Evolutionary conservation across 2,113 vertebrate genomes (phyloP), one percentile per base, ranked within the genome.

Genomic region (Guaruba guarouba): DNA sequence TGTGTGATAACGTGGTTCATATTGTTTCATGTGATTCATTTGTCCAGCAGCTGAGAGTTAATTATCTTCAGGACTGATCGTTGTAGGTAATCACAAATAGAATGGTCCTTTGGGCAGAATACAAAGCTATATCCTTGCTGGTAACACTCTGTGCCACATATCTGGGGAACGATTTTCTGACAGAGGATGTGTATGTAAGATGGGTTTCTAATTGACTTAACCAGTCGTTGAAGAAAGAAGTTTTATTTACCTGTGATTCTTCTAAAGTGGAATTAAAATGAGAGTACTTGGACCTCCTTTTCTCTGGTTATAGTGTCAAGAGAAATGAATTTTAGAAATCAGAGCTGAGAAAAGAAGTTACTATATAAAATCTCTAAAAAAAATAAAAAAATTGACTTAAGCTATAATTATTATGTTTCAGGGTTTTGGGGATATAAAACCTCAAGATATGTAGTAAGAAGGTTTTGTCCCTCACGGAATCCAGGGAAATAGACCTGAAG

Each of bases 401-500:
- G 85, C 48, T 82, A 37, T 94, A 90, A 93, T 94, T 55, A 90
- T 73, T 88, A 73, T 79, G 10, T 93, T 91, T 90, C 82, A 87
- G 29, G 33, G 41, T 69, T 90, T 95, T 2, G 2, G 66, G 69
- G 22, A 29, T 33, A 80, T 81, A 80, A 81, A 74, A 16, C 15
- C 27, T 54, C 4, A 31, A 80, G 71, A 69, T 80, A 29, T 44
- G 29, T 88, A 90, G n/a, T 70, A 78, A 67, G 55, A 51, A 91
- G 51, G 20, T 88, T 92, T 93, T 86, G 61, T 86, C 90, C 82
- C 66, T 93, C 35, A 78, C 73, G 77, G 80, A 94, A 96, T 92
- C 86, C 66, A 67, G 51, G 61, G 55, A 86, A 94, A 43, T 28
- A 92, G 85, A 83, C 92, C 92, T 80, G 79, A 88, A 96, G 82